Base-by-base conservation (phyloP, 2,797 vertebrate genomes). In the Lepilemur septentrionalis region DNA sequence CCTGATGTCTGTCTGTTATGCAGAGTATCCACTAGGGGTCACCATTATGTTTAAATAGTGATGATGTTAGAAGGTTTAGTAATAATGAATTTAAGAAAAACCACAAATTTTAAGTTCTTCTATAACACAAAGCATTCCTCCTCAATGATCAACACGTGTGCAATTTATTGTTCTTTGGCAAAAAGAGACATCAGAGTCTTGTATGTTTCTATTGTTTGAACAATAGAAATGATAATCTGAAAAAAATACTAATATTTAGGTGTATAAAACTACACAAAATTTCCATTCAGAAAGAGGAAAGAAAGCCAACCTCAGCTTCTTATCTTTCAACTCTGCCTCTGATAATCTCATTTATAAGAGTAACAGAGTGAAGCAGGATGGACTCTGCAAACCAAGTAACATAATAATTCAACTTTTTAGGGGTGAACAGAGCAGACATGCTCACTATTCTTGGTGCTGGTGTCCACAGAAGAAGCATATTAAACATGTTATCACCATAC, bases 1-100 rank as follows among this genome's bases (percentile, higher is more conserved):
- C 32, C 55, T 30, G 38, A 50, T 70, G 28, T 89, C 83, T 61
- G 22, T 67, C 30, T 55, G 32, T 88, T 94, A 48, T 22, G 32
- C 23, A 46, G 12, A 89, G 61, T 50, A 81, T 81, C 97, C 97
- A 97, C 95, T 96, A 98, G 97, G 83, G 96, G 97, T 97, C 97
- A 94, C 85, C 82, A 83, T 93, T 84, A 95, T 69, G 82, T 97
- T 95, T 98, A 96, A 92, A 91, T 14, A 91, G 76, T 61, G 35
- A 82, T 84, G 46, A 70, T 15, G n/a, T n/a, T 86, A 48, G 4
- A 52, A 57, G n/a, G 4, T 70, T 84, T 82, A 75, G 7, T 72
- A 93, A 72, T 61, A 67, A 0, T 55, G 93, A 90, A 8, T 73
- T 95, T 65, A 46, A 89, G 84, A 55, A 80, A 94, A 92, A 18